Percentiles rank a stretch among this genome's conserved stretches.
Conservation (phyloP, 2,113 vertebrate species). For the Larimichthys polyactis region DNA sequence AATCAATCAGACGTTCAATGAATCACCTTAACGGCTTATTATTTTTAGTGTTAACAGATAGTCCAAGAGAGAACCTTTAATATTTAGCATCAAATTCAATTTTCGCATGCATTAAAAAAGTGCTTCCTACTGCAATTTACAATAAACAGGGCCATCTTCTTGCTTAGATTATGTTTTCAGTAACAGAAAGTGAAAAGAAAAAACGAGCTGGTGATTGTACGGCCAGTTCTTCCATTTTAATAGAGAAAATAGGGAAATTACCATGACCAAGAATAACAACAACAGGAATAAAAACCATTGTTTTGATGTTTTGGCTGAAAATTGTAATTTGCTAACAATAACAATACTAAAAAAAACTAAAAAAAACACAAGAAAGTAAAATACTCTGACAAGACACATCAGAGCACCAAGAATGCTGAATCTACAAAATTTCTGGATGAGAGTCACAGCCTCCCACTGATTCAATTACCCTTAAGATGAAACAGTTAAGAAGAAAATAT, state of each 20-base stretch:
- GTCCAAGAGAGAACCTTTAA: neutral
- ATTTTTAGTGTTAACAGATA: neutral
- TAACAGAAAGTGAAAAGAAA: neutral
- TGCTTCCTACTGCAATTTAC: neutral
- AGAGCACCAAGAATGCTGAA: constrained; percentile 20
- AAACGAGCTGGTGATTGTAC: neutral
- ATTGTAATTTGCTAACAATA: neutral
- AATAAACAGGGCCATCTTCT: neutral
- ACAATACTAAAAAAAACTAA: neutral
- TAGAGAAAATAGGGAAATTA: too few relatives aligned
- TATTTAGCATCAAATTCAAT: neutral
- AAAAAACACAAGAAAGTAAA: neutral
- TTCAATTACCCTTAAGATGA: constrained; percentile 59
- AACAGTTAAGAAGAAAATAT: constrained; percentile 45
- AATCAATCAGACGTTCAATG: constrained; percentile 11
- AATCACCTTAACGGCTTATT: neutral
- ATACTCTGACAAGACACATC: neutral
- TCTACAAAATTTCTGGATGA: constrained; percentile 32
- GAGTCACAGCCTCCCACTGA: constrained; percentile 26
- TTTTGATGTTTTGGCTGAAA: too few relatives aligned
- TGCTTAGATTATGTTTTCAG: neutral
- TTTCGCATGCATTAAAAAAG: neutral
- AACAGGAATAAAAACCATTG: too few relatives aligned
- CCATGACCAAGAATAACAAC: neutral
- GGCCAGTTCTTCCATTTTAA: neutral